A percentile compares a stretch with the other conserved stretches of the same genome.
Conservation (phyloP, 2,113 vertebrate species). For the Chionodraco myersi region DNA sequence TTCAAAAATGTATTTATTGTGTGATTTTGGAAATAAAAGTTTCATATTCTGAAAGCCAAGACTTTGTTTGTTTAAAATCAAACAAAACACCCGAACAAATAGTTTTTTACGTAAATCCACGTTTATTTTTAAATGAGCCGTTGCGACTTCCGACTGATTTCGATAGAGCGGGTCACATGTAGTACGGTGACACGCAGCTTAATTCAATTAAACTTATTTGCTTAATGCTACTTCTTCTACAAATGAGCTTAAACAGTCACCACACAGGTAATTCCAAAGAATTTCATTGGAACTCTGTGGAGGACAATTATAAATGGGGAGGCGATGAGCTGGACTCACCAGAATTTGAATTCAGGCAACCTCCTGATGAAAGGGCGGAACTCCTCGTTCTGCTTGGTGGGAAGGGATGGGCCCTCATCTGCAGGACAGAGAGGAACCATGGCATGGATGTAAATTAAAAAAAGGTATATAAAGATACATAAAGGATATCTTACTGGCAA, state of each 20-base stretch:
- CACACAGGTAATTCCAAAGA: constrained; percentile 10
- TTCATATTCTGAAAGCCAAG: no score
- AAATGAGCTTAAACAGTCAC: constrained; percentile 34
- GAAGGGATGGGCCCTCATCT: constrained; percentile 97
- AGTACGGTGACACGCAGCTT: constrained; percentile 5
- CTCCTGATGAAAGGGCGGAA: constrained; percentile 98
- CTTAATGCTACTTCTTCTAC: constrained; percentile 30
- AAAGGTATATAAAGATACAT: no score
- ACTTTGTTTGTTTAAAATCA: no score
- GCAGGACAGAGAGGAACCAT: constrained; percentile 17
- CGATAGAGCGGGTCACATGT: neutral
- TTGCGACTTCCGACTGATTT: no score
- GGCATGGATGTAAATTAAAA: neutral
- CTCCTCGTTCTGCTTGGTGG: constrained; percentile 98
- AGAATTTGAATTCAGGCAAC: constrained; percentile 99
- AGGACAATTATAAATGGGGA: neutral
- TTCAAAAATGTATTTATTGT: no score
- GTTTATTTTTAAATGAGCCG: no score
- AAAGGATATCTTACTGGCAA: neutral
- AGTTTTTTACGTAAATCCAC: no score
- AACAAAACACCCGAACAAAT: no score
- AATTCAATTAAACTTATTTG: constrained; percentile 21
- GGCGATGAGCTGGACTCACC: constrained; percentile 79
- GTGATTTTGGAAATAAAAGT: no score
- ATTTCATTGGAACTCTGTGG: constrained; percentile 12